These are phyloP conservation scores for Globodera rostochiensis DNA, from an alignment of 1,140 invertebrate species.

Conservation along the genomic window DNA sequence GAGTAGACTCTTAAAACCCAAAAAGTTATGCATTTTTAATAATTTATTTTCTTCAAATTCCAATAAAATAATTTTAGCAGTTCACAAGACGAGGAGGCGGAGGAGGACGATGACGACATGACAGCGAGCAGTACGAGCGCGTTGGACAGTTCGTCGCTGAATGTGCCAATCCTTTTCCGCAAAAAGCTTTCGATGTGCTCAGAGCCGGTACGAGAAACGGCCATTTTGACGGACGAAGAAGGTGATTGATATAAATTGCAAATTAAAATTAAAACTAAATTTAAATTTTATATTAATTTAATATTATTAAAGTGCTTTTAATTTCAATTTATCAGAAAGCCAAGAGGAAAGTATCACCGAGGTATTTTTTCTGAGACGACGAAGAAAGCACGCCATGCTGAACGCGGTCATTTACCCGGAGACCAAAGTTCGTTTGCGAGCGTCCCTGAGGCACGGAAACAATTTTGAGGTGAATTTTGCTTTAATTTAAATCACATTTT, in stretches of 20 bases:
- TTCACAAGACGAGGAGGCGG: slow-evolving; percentile 37
- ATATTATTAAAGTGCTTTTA: background rate
- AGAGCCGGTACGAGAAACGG: slow-evolving; percentile 44
- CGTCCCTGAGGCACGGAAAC: slow-evolving; percentile 1
- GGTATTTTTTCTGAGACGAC: slow-evolving; percentile 36
- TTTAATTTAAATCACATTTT: slow-evolving; percentile 30
- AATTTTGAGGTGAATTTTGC: slow-evolving; percentile 19
- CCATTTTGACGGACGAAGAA: slow-evolving; percentile 51
- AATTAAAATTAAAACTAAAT: background rate
- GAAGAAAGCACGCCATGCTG: slow-evolving; percentile 40
- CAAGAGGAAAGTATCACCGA: slow-evolving; percentile 25
- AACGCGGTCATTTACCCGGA: slow-evolving; percentile 55
- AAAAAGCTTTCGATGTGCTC: slow-evolving; percentile 21
- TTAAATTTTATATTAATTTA: too few relatives aligned
- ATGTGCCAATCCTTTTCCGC: slow-evolving; percentile 48
- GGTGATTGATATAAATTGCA: slow-evolving; percentile 2
- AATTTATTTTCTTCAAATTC: too few relatives aligned
- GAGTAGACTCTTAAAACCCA: too few relatives aligned
- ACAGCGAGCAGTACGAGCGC: slow-evolving; percentile 32
- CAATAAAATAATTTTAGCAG: slow-evolving; percentile 13
- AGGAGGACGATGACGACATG: slow-evolving; percentile 1
- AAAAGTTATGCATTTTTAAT: too few relatives aligned
- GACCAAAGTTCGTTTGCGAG: slow-evolving; percentile 7
- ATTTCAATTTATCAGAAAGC: background rate
- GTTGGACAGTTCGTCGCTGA: slow-evolving; percentile 14